Evolutionary conservation across 1,140 invertebrate genomes (phyloP).

Genomic region (Centruroides sculpturatus): DNA sequence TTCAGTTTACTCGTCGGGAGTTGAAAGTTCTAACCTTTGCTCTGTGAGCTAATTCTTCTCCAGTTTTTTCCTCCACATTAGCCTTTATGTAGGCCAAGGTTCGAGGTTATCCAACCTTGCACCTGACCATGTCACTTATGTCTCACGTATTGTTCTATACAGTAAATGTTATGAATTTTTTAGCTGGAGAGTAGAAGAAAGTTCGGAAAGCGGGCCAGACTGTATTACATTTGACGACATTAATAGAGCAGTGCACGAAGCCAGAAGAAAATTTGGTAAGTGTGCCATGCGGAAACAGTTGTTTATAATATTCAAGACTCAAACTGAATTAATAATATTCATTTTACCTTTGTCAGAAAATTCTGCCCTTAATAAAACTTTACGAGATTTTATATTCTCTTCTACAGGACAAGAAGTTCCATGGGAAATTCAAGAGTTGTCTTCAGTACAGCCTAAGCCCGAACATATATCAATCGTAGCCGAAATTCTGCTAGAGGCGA

Average conservation of each 20-base stretch:
- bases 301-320: too few species aligned
- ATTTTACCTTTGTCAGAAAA: too few species aligned
- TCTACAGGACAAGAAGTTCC: constrained; percentile 34
- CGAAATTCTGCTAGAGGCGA: constrained; percentile 54
- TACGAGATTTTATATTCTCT: not conserved
- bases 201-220: not conserved
- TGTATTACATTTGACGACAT: constrained; percentile 85
- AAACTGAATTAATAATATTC: too few species aligned
- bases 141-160: too few species aligned
- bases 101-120: too few species aligned
- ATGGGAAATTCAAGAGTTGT: constrained; percentile 20
- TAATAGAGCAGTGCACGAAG: constrained; percentile 73
- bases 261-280: constrained; percentile 46
- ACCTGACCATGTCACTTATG: too few species aligned
- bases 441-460: constrained; percentile 20
- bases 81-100: too few species aligned
- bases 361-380: too few species aligned
- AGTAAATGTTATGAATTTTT: not conserved
- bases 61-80: too few species aligned
- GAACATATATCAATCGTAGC: constrained; percentile 19
- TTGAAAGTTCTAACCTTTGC: constrained; percentile 2
- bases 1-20: constrained; percentile 10
- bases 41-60: too few species aligned
- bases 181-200: not conserved
- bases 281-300: not conserved